These are phyloP conservation scores for Laterallus jamaicensis DNA, from an alignment of 2,113 vertebrate genomes.

Conservation along the genomic window DNA sequence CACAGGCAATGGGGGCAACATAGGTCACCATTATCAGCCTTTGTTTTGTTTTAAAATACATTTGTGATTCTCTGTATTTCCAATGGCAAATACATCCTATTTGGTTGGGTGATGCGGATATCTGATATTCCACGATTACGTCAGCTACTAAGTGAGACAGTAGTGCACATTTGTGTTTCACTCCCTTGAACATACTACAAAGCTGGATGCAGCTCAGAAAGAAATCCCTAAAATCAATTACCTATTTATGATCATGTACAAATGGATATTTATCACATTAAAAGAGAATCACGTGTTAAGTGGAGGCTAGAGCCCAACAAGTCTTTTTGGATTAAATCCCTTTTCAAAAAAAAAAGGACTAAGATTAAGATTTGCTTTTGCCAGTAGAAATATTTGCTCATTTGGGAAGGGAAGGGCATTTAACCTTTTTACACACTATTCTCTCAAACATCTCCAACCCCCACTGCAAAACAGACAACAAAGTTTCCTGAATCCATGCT, in stretches of 20 bases:
- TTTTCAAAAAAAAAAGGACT: conserved; percentile 34
- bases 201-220: conserved; percentile 54
- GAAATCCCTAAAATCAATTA: conserved; percentile 55
- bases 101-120: conserved; percentile 37
- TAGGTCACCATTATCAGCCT: neutral
- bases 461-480: neutral
- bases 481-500: neutral
- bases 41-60: conserved; percentile 69
- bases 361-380: conserved; percentile 44
- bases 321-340: neutral
- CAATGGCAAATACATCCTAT: conserved; percentile 15
- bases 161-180: conserved; percentile 37
- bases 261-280: conserved; percentile 51
- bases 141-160: conserved; percentile 59
- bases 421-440: conserved; percentile 21
- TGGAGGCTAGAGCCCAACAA: conserved; percentile 29
- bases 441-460: neutral
- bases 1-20: neutral
- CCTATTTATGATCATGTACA: conserved; percentile 59
- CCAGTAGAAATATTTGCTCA: conserved; percentile 36
- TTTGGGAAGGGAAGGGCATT: conserved; percentile 29
- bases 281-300: conserved; percentile 50
- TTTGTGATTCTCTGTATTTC: conserved; percentile 54
- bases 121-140: conserved; percentile 28
- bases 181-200: conserved; percentile 60